Percentiles rank a stretch among this genome's conserved stretches.
Evolutionary conservation across 2,888 invertebrate genomes (phyloP).

Genomic region (Zeuzera pyrina): DNA sequence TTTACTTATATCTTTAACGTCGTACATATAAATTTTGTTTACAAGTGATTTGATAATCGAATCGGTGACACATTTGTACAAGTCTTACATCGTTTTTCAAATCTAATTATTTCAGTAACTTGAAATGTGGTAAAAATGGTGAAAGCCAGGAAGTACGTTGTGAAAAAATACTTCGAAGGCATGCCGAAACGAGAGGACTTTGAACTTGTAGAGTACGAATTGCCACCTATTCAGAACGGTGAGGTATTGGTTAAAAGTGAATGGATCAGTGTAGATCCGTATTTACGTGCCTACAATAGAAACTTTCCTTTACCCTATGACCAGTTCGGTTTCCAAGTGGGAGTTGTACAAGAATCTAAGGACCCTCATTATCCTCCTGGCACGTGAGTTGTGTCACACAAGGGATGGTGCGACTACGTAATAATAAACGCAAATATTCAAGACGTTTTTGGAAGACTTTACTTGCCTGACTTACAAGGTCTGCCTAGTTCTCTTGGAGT

Average conservation of each 20-base stretch:
- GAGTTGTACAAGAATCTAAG: conserved; percentile 73
- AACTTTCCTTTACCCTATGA: conserved; percentile 26
- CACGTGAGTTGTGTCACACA: conserved; percentile 68
- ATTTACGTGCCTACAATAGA: conserved; percentile 22
- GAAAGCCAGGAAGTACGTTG: conserved; percentile 70
- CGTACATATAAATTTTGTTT: too few species aligned
- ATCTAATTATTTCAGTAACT: too few species aligned
- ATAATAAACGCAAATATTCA: conserved; percentile 16
- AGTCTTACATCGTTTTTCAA: too few species aligned
- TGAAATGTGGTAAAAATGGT: too few species aligned
- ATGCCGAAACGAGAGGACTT: conserved; percentile 72
- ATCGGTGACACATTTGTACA: too few species aligned
- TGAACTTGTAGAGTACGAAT: conserved; percentile 71
- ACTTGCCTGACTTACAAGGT: conserved; percentile 68
- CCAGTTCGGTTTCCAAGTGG: conserved; percentile 34
- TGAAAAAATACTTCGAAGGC: conserved; percentile 70
- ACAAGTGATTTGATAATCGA: too few species aligned
- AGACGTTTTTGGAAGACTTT: conserved; percentile 19
- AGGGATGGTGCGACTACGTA: conserved; percentile 78
- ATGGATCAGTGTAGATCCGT: conserved; percentile 38
- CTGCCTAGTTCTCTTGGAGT: conserved; percentile 67
- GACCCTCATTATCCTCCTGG: conserved; percentile 75
- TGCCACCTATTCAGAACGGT: conserved; percentile 71
- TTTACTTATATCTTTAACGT: too few species aligned
- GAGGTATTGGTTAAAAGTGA: conserved; percentile 39